These are phyloP conservation scores for Caloenas nicobarica DNA, from an alignment of 2,113 vertebrate genomes.

Conservation along the genomic window DNA sequence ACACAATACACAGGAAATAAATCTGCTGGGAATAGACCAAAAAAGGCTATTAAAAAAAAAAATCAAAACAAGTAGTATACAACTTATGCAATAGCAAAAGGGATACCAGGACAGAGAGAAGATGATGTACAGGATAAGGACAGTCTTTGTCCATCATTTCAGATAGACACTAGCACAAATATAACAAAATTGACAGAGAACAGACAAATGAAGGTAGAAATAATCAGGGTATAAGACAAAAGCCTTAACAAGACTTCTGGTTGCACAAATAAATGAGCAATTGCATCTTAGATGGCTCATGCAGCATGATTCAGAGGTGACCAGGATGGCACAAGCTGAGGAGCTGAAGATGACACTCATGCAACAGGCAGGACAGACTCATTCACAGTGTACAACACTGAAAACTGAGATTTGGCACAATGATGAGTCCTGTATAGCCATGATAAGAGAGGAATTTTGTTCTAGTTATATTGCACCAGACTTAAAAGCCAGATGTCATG, in stretches of 20 bases:
- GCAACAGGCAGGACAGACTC: neutral
- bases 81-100: neutral
- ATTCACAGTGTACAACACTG: neutral
- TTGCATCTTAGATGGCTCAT: neutral
- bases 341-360: neutral
- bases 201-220: neutral
- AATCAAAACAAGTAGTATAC: neutral
- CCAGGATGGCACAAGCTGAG: neutral
- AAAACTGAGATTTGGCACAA: neutral
- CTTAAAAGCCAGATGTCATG: neutral
- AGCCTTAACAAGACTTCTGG: neutral
- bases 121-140: neutral
- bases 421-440: neutral
- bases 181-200: neutral
- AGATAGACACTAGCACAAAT: neutral
- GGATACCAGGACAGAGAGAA: neutral
- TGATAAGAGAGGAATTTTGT: neutral
- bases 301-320: neutral
- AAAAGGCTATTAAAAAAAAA: neutral
- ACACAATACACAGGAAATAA: neutral
- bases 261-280: neutral
- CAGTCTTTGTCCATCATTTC: neutral
- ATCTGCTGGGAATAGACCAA: neutral
- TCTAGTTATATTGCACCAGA: neutral
- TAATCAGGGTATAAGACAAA: neutral